phyloP scores from a whole-genome alignment of 1,140 invertebrate genomes.

The Trichonephila clavipes region DNA sequence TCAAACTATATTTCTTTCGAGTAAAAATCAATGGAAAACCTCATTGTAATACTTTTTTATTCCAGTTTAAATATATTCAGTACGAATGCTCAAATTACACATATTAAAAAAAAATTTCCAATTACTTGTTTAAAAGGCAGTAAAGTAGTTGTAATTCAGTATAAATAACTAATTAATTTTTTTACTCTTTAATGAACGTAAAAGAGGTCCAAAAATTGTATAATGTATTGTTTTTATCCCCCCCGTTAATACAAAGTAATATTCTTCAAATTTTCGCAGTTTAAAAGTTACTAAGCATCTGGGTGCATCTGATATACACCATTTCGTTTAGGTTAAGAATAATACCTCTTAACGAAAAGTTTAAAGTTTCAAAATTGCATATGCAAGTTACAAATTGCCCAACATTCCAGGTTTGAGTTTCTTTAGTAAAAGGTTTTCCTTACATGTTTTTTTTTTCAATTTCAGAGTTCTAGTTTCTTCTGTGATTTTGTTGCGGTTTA shows the following conservation, averaged over 20 bases:
- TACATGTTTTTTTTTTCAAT: neutral
- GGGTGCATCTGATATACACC: neutral
- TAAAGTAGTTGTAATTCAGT: too few relatives aligned
- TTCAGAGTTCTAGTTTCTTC: neutral
- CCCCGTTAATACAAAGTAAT: neutral
- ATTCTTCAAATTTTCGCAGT: neutral
- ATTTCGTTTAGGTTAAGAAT: neutral
- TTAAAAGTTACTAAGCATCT: neutral
- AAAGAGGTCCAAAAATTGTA: too few relatives aligned
- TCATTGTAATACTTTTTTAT: too few relatives aligned
- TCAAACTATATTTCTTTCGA: too few relatives aligned
- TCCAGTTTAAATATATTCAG: too few relatives aligned
- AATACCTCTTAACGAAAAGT: neutral
- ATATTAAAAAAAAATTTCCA: too few relatives aligned
- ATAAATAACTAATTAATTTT: too few relatives aligned
- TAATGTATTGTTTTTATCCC: neutral
- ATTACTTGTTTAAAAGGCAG: too few relatives aligned
- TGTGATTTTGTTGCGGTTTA: slow-evolving; percentile 11
- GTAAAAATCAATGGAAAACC: too few relatives aligned
- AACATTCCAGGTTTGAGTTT: slow-evolving; percentile 9
- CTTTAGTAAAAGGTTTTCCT: neutral
- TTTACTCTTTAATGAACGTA: too few relatives aligned
- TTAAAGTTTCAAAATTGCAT: neutral
- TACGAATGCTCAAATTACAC: too few relatives aligned
- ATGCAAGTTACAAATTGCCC: slow-evolving; percentile 24